These are phyloP conservation scores for Pelodytes ibericus DNA, from an alignment of 2,797 vertebrate species.

Conservation along the genomic window DNA sequence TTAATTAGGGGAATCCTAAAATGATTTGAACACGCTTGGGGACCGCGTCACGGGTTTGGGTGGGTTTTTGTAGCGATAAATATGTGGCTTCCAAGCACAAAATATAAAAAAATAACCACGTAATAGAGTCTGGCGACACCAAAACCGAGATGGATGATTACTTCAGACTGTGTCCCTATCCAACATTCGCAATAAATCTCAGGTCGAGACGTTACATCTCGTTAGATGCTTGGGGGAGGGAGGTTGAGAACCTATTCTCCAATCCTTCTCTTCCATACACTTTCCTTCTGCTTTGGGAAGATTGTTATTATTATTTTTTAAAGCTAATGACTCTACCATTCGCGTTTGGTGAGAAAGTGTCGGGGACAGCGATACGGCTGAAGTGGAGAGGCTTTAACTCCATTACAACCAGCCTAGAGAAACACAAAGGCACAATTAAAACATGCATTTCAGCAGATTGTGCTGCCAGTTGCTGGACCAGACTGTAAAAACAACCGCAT, in stretches of 20 bases:
- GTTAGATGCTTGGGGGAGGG: background rate
- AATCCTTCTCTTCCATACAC: constrained; percentile 14
- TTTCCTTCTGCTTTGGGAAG: constrained; percentile 5
- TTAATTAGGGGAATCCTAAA: too few relatives aligned
- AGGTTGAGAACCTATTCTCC: background rate
- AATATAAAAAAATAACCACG: background rate
- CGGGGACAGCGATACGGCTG: constrained; percentile 29
- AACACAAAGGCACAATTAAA: constrained; percentile 42
- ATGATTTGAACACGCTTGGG: too few relatives aligned
- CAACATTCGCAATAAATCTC: background rate
- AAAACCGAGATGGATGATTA: background rate
- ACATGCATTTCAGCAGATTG: constrained; percentile 35
- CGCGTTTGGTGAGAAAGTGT: constrained; percentile 47
- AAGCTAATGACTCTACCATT: constrained; percentile 37
- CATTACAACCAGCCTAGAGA: constrained; percentile 23
- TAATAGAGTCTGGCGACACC: background rate
- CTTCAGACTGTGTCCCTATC: background rate
- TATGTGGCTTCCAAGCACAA: too few relatives aligned
- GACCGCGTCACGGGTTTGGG: too few relatives aligned
- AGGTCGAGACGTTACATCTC: background rate
- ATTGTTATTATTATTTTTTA: background rate
- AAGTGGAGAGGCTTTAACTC: constrained; percentile 22
- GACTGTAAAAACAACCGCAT: constrained; percentile 40
- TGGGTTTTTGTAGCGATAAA: too few relatives aligned
- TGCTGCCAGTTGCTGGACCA: constrained; percentile 20